Conservation (phyloP, 2,113 vertebrate genomes). For the Echinops telfairi region DNA sequence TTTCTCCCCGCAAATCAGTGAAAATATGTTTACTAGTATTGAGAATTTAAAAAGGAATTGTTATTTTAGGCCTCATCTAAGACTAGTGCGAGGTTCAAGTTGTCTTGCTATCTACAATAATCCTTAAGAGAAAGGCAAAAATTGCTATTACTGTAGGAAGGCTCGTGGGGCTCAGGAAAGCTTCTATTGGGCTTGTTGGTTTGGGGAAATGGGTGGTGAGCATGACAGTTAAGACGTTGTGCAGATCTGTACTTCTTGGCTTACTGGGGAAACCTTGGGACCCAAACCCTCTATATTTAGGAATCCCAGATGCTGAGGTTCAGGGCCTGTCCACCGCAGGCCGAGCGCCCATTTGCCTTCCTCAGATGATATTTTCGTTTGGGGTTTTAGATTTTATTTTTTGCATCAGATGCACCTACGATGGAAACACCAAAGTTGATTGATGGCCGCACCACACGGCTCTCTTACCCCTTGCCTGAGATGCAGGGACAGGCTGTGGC, state of each 20-base stretch:
- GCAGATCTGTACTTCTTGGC: not conserved
- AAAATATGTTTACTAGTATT: too few relatives aligned
- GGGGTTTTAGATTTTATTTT: conserved; percentile 81
- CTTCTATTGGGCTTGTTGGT: conserved; percentile 6
- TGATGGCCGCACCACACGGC: conserved; percentile 83
- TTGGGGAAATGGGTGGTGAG: conserved; percentile 73
- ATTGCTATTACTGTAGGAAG: not conserved
- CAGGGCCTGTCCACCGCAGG: conserved; percentile 71
- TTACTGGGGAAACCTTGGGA: conserved; percentile 35
- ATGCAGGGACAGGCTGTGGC: conserved; percentile 89
- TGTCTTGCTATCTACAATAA: not conserved
- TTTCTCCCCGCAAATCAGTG: too few relatives aligned
- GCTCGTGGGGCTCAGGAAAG: not conserved
- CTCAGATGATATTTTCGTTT: conserved; percentile 81
- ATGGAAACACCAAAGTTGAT: conserved; percentile 80
- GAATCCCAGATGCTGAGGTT: conserved; percentile 79
- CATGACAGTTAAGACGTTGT: conserved; percentile 80
- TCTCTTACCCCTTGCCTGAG: conserved; percentile 81
- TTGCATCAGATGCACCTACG: conserved; percentile 75
- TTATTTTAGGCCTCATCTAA: not conserved
- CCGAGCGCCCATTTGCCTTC: conserved; percentile 29
- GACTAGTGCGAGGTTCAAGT: rapidly evolving
- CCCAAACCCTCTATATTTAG: conserved; percentile 82
- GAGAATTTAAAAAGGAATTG: not conserved
- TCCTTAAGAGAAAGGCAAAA: not conserved